Evolutionary conservation across 2,113 vertebrate genomes (phyloP), one percentile per base, ranked within the genome.

Genomic region (Monopterus albus): DNA sequence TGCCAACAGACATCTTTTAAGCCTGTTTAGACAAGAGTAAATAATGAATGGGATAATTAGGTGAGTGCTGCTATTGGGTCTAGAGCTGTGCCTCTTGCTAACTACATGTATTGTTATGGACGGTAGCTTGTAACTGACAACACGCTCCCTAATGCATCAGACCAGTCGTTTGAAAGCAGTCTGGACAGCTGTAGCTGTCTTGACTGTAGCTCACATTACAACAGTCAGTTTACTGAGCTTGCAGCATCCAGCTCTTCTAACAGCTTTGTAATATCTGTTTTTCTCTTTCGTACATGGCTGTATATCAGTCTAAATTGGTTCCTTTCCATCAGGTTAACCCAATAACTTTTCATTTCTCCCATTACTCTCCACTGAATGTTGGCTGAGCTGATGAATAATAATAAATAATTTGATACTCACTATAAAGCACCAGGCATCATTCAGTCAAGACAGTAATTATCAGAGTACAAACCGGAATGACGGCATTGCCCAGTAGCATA

Each of bases 351-450:
- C 29, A 31, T 7, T 31, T 31, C 5, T 31, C 5, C 29, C 29
- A n/a, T n/a, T n/a, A n/a, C n/a, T n/a, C n/a, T n/a, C n/a, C n/a
- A 31, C 29, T 6, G 29, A 31, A 31, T 31, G 8, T 31, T 5
- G 29, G 29, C 42, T 15, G 42, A 38, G 42, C 28, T 61, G 58
- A 35, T 61, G 26, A 60, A 60, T 21, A 59, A 14, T 23, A n/a
- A 51, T 31, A 31, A 31, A 31, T 31, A 2, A 1, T 31, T 31
- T 31, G 29, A 31, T 31, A 31, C 29, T 7, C 29, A 31, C 29
- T 31, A 7, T 31, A 31, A 31, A 31, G 8, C 29, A n/a, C 29
- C 50, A 4, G 45, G 43, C 33, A 31, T 47, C 21, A 20, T 4
- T 56, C 25, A 23, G 8, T 7, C 0, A 7, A 7, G 26, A 42